These are phyloP conservation scores for Lasiommata megera DNA, from an alignment of 2,888 invertebrate species.

Conservation along the genomic window DNA sequence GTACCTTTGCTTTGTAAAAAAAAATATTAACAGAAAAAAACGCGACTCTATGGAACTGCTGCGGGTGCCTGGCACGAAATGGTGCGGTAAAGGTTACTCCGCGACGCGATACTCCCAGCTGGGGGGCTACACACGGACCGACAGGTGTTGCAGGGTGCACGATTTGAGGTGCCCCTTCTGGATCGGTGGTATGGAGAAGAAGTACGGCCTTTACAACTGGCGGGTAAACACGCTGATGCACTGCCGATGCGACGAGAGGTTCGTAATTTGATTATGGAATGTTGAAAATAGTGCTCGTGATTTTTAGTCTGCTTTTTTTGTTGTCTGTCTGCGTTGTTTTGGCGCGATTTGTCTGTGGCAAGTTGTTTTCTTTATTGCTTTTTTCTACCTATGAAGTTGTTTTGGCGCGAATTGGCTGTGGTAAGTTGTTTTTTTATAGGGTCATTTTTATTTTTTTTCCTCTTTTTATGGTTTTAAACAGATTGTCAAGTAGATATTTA, in stretches of 20 bases:
- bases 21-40: constrained; percentile 55
- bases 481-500: too few species aligned
- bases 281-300: neutral
- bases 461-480: too few species aligned
- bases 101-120: constrained; percentile 91
- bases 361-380: too few species aligned
- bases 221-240: constrained; percentile 94
- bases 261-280: constrained; percentile 47
- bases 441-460: too few species aligned
- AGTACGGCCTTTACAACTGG: constrained; percentile 94
- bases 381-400: too few species aligned
- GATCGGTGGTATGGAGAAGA: constrained; percentile 91
- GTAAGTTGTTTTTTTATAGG: too few species aligned
- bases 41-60: constrained; percentile 83
- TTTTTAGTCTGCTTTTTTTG: neutral
- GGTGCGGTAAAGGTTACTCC: constrained; percentile 95
- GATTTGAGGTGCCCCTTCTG: constrained; percentile 92
- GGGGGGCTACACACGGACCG: constrained; percentile 91
- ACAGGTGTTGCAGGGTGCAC: constrained; percentile 93
- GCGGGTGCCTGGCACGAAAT: constrained; percentile 94
- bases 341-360: too few species aligned
- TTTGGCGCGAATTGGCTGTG: too few species aligned
- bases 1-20: neutral
- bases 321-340: too few species aligned
- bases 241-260: constrained; percentile 96